A percentile compares a stretch with the other conserved stretches of the same genome.
Evolutionary conservation across 1,140 invertebrate species (phyloP).

Genomic region (Macrobrachium nipponense): DNA sequence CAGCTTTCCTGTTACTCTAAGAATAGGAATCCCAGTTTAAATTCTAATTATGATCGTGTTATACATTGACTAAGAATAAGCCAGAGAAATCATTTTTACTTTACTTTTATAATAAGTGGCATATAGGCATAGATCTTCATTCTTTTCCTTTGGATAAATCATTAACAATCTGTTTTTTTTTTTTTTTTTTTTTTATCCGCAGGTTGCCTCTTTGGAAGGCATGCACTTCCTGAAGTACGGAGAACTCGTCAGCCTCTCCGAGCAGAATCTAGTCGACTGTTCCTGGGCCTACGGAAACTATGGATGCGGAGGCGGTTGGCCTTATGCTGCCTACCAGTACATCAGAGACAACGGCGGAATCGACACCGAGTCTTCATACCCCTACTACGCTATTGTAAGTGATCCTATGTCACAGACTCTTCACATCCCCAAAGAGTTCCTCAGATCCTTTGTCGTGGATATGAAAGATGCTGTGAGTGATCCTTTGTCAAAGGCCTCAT

Average conservation of each 20-base stretch:
- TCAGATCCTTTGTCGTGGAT: too few relatives aligned
- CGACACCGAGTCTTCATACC: constrained; percentile 92
- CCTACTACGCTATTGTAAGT: constrained; percentile 80
- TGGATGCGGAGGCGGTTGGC: constrained; percentile 79
- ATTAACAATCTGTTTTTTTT: not conserved
- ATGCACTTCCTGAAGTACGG: constrained; percentile 87
- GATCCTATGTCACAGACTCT: constrained; percentile 6
- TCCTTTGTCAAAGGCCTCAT: too few relatives aligned
- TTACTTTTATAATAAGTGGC: too few relatives aligned
- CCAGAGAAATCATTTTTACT: too few relatives aligned
- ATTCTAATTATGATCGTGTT: too few relatives aligned
- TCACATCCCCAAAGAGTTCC: too few relatives aligned
- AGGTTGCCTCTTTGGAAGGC: constrained; percentile 92
- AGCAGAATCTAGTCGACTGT: constrained; percentile 77
- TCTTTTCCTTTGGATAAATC: too few relatives aligned
- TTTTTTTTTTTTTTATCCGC: not conserved
- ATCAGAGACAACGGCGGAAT: constrained; percentile 81
- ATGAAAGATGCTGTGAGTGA: too few relatives aligned
- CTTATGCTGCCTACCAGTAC: constrained; percentile 77
- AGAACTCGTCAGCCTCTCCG: constrained; percentile 68
- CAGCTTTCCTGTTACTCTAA: too few relatives aligned
- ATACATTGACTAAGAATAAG: too few relatives aligned
- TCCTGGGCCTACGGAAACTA: constrained; percentile 71
- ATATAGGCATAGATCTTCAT: too few relatives aligned
- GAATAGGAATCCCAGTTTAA: too few relatives aligned